Percentiles rank a stretch among this genome's conserved stretches.
Evolutionary conservation across 1,140 invertebrate genomes (phyloP).

Genomic region (Drosophila dunni): DNA sequence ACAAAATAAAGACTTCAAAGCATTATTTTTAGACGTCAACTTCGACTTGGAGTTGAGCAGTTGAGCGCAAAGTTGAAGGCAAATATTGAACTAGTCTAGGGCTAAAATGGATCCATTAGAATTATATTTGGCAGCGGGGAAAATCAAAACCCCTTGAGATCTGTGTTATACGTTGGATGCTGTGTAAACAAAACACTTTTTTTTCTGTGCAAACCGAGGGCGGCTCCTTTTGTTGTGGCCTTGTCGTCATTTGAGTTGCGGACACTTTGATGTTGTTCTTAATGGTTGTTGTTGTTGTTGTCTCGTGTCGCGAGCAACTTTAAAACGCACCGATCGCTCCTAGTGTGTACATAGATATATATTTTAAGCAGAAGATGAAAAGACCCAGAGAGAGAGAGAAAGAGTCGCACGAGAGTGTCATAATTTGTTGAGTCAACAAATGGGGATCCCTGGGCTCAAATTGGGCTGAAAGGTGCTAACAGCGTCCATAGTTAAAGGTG

Average conservation of each 20-base stretch:
- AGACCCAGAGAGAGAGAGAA: background rate
- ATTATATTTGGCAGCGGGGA: slow-evolving; percentile 49
- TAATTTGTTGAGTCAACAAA: slow-evolving; percentile 67
- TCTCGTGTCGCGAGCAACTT: slow-evolving; percentile 36
- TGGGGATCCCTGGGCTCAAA: slow-evolving; percentile 28
- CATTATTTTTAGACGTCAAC: background rate
- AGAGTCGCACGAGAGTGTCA: slow-evolving; percentile 59
- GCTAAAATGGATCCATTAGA: slow-evolving; percentile 68
- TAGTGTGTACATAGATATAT: slow-evolving; percentile 9
- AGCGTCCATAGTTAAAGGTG: slow-evolving; percentile 57
- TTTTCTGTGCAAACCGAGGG: slow-evolving; percentile 68
- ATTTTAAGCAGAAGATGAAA: background rate
- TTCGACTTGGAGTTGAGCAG: slow-evolving; percentile 22
- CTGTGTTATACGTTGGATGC: slow-evolving; percentile 59
- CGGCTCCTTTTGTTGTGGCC: slow-evolving; percentile 76
- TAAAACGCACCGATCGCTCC: slow-evolving; percentile 38
- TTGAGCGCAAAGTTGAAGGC: slow-evolving; percentile 11
- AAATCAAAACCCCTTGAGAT: slow-evolving; percentile 58
- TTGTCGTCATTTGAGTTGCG: slow-evolving; percentile 42
- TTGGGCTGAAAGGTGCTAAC: slow-evolving; percentile 69
- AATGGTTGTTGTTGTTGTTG: slow-evolving; percentile 21
- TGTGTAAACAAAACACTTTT: slow-evolving; percentile 72
- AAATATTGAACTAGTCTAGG: slow-evolving; percentile 64
- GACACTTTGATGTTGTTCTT: slow-evolving; percentile 63
- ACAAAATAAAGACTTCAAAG: slow-evolving; percentile 19